phyloP scores from a whole-genome alignment of 2,113 vertebrate genomes.

The Hippocampus guttulatus region DNA sequence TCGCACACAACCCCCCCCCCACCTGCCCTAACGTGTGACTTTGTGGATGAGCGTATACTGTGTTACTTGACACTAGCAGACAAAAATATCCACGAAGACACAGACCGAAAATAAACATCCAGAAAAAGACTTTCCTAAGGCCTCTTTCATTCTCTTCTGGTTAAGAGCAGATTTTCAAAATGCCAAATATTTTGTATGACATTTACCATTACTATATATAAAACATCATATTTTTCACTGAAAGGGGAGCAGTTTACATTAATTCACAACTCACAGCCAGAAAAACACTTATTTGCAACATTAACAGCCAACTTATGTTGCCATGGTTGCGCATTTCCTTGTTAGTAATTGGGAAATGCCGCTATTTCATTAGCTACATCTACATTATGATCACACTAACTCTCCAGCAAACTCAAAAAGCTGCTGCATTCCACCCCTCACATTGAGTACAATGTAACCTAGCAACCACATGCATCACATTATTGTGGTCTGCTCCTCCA shows the following conservation, averaged over 20 bases:
- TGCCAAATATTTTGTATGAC: neutral
- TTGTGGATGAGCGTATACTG: constrained; percentile 47
- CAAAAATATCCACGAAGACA: constrained; percentile 59
- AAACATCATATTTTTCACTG: neutral
- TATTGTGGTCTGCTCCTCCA: constrained; percentile 22
- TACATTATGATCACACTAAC: neutral
- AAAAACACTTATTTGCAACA: neutral
- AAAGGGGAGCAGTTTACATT: neutral
- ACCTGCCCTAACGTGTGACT: neutral
- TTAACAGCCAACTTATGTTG: neutral
- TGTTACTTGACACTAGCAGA: constrained; percentile 53
- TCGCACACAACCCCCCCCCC: neutral
- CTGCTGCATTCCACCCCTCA: constrained; percentile 22
- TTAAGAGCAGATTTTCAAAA: constrained; percentile 4
- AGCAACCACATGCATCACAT: constrained; percentile 41
- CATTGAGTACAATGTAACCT: constrained; percentile 24
- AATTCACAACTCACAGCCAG: neutral
- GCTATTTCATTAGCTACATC: neutral
- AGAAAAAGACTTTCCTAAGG: constrained; percentile 9
- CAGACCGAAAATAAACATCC: constrained; percentile 53
- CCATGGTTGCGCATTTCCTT: neutral
- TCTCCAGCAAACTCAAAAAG: constrained; percentile 17
- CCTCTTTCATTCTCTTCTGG: constrained; percentile 1
- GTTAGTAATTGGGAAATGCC: neutral
- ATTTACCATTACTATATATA: neutral